phyloP scores from a whole-genome alignment of 2,113 vertebrate species.

The Phrynocephalus versicolor region DNA sequence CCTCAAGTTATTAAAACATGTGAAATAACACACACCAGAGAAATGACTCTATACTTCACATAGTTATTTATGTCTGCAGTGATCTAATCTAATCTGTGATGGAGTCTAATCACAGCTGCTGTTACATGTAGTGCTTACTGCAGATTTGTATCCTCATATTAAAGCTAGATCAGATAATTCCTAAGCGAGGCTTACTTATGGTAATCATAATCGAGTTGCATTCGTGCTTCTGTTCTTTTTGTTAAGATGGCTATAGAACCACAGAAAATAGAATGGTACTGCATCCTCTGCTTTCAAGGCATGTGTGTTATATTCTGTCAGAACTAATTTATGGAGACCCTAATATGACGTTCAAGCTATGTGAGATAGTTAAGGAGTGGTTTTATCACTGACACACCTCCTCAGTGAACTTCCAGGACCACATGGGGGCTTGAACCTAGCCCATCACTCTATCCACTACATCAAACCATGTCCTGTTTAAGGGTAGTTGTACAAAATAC shows the following conservation, averaged over 20 bases:
- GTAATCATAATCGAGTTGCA: background rate
- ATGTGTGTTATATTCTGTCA: no score
- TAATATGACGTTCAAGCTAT: no score
- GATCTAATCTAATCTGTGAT: background rate
- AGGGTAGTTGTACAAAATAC: no score
- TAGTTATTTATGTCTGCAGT: background rate
- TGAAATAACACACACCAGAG: background rate
- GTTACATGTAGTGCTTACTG: background rate
- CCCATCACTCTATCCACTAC: no score
- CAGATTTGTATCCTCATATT: background rate
- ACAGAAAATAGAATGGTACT: background rate
- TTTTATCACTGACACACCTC: no score
- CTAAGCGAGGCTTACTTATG: background rate
- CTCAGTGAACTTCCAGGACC: no score
- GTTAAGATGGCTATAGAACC: background rate
- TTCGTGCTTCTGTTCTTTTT: background rate
- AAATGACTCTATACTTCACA: background rate
- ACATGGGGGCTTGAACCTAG: no score
- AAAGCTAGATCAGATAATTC: slow-evolving; percentile 14
- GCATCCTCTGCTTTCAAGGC: background rate
- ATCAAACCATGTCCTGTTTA: no score
- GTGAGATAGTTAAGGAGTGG: no score
- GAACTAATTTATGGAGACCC: no score
- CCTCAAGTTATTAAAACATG: background rate
- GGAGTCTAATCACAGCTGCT: background rate